Evolutionary conservation across 2,888 invertebrate species (phyloP).

Genomic region (Parascotia fuliginaria): DNA sequence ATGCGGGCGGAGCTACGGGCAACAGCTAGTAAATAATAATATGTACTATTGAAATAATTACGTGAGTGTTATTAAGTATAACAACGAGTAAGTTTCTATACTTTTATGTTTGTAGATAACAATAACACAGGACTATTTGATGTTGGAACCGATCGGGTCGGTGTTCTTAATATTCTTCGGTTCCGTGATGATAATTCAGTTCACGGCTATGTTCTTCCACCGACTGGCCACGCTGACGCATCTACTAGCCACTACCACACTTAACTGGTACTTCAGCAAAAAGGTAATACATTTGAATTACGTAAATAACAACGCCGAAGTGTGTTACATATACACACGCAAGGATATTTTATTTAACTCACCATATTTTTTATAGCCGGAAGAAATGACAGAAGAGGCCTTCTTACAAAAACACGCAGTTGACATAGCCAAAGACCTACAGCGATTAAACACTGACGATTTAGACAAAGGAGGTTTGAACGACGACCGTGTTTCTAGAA

Average conservation of each 20-base stretch:
- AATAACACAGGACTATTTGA: slow-evolving; percentile 93
- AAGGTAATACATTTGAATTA: too few species aligned
- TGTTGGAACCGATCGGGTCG: slow-evolving; percentile 97
- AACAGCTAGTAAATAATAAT: too few species aligned
- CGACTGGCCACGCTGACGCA: slow-evolving; percentile 98
- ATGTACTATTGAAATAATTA: too few species aligned
- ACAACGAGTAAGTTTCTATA: too few species aligned
- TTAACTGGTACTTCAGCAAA: slow-evolving; percentile 92
- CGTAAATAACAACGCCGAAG: too few species aligned
- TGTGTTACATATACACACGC: too few species aligned
- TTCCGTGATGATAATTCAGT: slow-evolving; percentile 96
- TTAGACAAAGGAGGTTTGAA: slow-evolving; percentile 89
- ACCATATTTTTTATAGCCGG: slow-evolving; percentile 81
- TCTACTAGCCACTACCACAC: slow-evolving; percentile 95
- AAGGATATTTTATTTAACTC: background rate
- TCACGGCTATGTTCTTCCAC: slow-evolving; percentile 98
- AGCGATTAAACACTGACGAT: slow-evolving; percentile 93
- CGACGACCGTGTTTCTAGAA: slow-evolving; percentile 90
- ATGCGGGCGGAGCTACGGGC: too few species aligned
- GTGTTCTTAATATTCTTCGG: slow-evolving; percentile 99
- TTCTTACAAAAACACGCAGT: slow-evolving; percentile 95
- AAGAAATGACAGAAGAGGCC: slow-evolving; percentile 93
- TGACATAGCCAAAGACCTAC: slow-evolving; percentile 95
- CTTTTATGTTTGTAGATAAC: slow-evolving; percentile 85
- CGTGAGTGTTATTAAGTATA: too few species aligned